phyloP scores from a whole-genome alignment of 2,888 invertebrate genomes.

The Coleophora deauratella region DNA sequence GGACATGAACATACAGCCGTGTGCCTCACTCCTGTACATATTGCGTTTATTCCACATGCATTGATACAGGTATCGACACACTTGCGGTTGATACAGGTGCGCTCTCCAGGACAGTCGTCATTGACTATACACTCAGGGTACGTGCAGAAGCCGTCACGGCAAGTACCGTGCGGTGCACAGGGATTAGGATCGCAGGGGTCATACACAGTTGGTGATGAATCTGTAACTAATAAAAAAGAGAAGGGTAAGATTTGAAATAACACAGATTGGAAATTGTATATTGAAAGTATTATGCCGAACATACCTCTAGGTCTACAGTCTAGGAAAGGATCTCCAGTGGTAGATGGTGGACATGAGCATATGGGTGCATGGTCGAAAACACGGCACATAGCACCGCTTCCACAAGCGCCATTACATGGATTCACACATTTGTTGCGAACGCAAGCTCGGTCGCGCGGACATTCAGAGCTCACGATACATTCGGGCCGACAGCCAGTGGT shows the following conservation, averaged over 20 bases:
- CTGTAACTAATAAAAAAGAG: constrained; percentile 30
- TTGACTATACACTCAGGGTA: constrained; percentile 93
- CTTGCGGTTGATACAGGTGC: constrained; percentile 86
- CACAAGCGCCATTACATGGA: constrained; percentile 88
- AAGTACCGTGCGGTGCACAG: constrained; percentile 81
- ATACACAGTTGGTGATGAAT: constrained; percentile 36
- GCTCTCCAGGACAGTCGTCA: constrained; percentile 87
- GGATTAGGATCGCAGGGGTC: constrained; percentile 83
- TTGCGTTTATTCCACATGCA: constrained; percentile 88
- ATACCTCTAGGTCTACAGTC: constrained; percentile 68
- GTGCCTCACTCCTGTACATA: constrained; percentile 83
- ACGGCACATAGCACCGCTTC: constrained; percentile 83
- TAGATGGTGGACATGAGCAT: constrained; percentile 83
- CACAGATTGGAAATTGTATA: not conserved
- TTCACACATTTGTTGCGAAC: constrained; percentile 85
- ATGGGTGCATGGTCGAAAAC: constrained; percentile 75
- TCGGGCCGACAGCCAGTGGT: constrained; percentile 87
- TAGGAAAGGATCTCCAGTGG: constrained; percentile 87
- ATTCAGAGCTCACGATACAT: constrained; percentile 88
- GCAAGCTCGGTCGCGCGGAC: constrained; percentile 83
- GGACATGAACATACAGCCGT: constrained; percentile 90
- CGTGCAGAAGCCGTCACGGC: constrained; percentile 77
- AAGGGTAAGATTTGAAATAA: too few relatives aligned
- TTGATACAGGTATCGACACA: constrained; percentile 88
- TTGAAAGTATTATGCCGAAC: not conserved